Conservation (phyloP, 1,140 invertebrate species). For the Trachymyrmex septentrionalis region DNA sequence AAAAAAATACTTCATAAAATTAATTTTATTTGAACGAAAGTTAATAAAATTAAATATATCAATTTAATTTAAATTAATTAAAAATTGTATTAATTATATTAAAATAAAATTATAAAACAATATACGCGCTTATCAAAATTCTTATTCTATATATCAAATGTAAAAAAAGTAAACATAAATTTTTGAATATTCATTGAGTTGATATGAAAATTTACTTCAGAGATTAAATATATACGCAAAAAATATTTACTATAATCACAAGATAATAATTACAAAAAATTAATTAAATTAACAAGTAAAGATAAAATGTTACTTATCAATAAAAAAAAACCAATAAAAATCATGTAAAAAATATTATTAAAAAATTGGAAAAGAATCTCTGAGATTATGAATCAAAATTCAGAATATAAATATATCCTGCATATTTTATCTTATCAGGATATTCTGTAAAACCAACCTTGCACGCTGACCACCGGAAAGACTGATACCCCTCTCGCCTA, state of each 20-base stretch:
- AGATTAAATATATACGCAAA: neutral
- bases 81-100: neutral
- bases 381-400: neutral
- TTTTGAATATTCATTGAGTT: neutral
- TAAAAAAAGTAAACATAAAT: neutral
- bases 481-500: conserved; percentile 93
- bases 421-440: no score
- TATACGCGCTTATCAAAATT: neutral
- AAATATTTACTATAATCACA: conserved; percentile 1
- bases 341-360: neutral
- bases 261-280: neutral
- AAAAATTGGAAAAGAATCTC: neutral
- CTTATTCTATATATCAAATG: neutral
- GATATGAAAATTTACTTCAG: neutral
- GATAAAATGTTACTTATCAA: neutral
- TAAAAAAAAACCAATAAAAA: neutral
- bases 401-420: neutral
- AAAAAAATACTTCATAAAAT: no score
- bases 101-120: neutral
- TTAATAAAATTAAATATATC: no score
- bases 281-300: neutral
- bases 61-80: neutral
- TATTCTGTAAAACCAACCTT: conserved; percentile 79
- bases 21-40: no score
- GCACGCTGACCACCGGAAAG: conserved; percentile 93